phyloP scores from a whole-genome alignment of 2,888 invertebrate species.

The Leptopilina myrica region DNA sequence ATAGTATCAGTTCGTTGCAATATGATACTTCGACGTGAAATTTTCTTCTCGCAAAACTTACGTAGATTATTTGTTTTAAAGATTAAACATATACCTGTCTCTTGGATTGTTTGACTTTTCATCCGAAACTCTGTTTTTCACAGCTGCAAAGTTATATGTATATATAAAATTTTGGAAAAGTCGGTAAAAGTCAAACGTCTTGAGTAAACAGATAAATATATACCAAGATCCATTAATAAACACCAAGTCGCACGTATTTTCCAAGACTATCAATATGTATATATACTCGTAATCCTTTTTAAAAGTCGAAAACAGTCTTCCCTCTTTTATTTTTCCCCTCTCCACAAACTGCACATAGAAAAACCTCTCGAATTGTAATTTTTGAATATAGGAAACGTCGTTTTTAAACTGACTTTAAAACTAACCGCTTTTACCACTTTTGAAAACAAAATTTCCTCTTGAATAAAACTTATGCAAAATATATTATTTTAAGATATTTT shows the following conservation, averaged over 20 bases:
- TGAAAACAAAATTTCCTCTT: not conserved
- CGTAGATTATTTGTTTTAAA: not conserved
- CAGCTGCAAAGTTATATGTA: constrained; percentile 23
- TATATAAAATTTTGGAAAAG: not conserved
- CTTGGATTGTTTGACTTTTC: constrained; percentile 7
- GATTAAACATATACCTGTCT: constrained; percentile 3
- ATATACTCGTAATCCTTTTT: constrained; percentile 38
- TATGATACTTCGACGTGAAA: too few relatives aligned
- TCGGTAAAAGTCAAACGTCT: constrained; percentile 47
- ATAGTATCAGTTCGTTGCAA: too few relatives aligned
- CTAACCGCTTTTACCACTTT: not conserved
- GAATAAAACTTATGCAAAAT: not conserved
- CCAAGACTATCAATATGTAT: constrained; percentile 18
- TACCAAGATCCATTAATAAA: constrained; percentile 63
- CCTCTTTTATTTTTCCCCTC: constrained; percentile 51
- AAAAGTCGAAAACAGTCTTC: constrained; percentile 56
- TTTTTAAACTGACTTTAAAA: not conserved
- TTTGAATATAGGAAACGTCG: not conserved
- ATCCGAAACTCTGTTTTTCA: constrained; percentile 38
- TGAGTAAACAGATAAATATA: constrained; percentile 64
- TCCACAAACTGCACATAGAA: constrained; percentile 5
- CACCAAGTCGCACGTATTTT: constrained; percentile 61
- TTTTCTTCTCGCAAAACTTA: too few relatives aligned
- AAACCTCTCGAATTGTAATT: constrained; percentile 9
- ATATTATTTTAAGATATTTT: constrained; percentile 11